Evolutionary conservation across 2,888 invertebrate species (phyloP), one percentile per base, ranked within the genome.

Genomic region (Himalopsyche tibetana): DNA sequence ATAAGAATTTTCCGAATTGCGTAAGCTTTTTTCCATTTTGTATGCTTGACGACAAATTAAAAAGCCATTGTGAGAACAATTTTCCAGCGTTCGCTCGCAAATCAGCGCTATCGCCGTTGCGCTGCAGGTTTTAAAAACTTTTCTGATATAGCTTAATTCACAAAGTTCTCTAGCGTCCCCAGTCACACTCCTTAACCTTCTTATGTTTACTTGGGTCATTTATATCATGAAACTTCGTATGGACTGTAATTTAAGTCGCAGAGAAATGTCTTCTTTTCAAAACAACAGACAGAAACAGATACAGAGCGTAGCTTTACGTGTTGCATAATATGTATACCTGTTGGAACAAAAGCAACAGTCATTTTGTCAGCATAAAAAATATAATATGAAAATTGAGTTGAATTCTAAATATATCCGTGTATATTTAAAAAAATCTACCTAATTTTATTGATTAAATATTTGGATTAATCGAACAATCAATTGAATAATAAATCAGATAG

Each of bases 81-180:
- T 51, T 51, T 51, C 51, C 51, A 51, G 15, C 51, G 63, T 19
- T 63, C 8, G 19, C 63, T 63, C 63, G 63, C 63, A 63, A 63
- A 63, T 63, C 63, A 63, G 19, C 63, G 63, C 63, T 19, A 63
- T 63, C 63, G 63, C 63, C 63, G 4, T 5, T 17, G 38, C 80
- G 17, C 11, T 80, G 38, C 38, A n/a, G 42, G 28, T 17, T 42
- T 80, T 80, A 11, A 17, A 40, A 80, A 38, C 42, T 80, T 80
- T 42, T 42, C 80, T 82, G 56, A 69, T 74, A 42, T 55, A 19
- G 81, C 80, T 84, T 86, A 86, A 86, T 86, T 84, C 15, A 74
- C 81, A 86, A 86, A 86, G 86, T 86, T 86, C 84, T 86, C 63
- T 63, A 19, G 63, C 63, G 4, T 8, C n/a, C 19, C 63, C 63